Evolutionary conservation across 2,888 invertebrate genomes (phyloP), one percentile per base, ranked within the genome.

Genomic region (Temnothorax rugatulus): DNA sequence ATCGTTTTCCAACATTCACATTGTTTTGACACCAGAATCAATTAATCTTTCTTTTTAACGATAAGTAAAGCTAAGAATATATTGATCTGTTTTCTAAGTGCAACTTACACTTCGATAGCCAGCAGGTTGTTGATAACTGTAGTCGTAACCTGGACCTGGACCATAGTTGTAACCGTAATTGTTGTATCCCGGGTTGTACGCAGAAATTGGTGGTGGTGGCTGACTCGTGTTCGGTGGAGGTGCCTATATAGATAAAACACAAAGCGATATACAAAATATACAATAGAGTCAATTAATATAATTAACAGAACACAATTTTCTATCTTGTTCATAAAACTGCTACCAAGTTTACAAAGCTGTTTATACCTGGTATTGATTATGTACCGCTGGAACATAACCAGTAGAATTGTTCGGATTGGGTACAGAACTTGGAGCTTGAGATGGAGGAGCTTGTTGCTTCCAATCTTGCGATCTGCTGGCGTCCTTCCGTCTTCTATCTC

Each of bases 81-180:
- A 76, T 69, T 21, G 13, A 21, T 44, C 44, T 64, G 34, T 34
- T 15, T 54, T 34, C 5, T 4, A 75, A 52, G 11, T 84, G 34
- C 13, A 83, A 94, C 95, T 95, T 93, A 95, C 94, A 88, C 93
- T 95, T 82, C 94, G 92, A 88, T 94, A 94, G 64, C 91, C 91
- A 0, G 93, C 82, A 0, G 94, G 90, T 83, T 93, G 95, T 54
- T 93, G 94, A 74, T 95, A 94, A 83, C 91, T 87, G 81, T 95
- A 95, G 88, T 93, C 93, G 61, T 94, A 94, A 41, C 91, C 88
- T 79, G 93, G 93, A 18, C 89, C 92, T 79, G 93, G 93, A 18
- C 89, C 92, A 82, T 94, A 94, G 84, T 91, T 93, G 87, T 94
- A 94, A 88, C 93, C 94, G 84, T 94, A 94, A 86, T 94, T 94